Percentiles rank a stretch among this genome's conserved stretches.
These are phyloP conservation scores for Nothobranchius furzeri DNA, from an alignment of 2,113 vertebrate genomes.

Conservation along the genomic window DNA sequence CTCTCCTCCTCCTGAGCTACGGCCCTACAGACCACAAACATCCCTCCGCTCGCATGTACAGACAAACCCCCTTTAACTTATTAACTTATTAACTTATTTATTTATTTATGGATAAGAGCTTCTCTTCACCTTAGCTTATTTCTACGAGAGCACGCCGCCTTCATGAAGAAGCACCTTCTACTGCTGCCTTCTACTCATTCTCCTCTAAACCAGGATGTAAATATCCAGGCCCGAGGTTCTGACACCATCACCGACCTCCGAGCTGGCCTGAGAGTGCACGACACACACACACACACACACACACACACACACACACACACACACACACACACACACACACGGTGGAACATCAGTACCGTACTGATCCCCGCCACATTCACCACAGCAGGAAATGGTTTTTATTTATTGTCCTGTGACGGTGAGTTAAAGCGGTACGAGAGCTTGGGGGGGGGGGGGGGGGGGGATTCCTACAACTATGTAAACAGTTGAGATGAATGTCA, in stretches of 20 bases:
- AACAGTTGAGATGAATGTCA: too few relatives aligned
- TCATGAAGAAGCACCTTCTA: constrained; percentile 59
- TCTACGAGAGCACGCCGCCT: constrained; percentile 28
- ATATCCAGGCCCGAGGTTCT: constrained; percentile 55
- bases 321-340: too few relatives aligned
- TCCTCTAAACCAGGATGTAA: constrained; percentile 80
- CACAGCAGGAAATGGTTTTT: neutral
- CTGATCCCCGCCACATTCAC: constrained; percentile 3
- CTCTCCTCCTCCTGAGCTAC: constrained; percentile 46
- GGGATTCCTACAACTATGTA: too few relatives aligned
- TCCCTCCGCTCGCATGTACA: constrained; percentile 60
- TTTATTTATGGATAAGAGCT: constrained; percentile 61
- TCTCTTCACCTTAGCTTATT: constrained; percentile 34
- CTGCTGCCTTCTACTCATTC: constrained; percentile 80
- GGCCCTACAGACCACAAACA: constrained; percentile 24
- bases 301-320: constrained; percentile 11
- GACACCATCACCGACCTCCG: constrained; percentile 55
- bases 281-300: neutral
- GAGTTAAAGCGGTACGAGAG: too few relatives aligned
- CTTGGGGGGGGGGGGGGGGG: too few relatives aligned
- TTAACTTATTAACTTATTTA: constrained; percentile 68
- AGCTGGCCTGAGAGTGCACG: constrained; percentile 34
- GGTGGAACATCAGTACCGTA: constrained; percentile 56
- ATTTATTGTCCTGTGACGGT: too few relatives aligned
- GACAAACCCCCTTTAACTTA: constrained; percentile 71